A percentile compares a stretch with the other conserved stretches of the same genome.
phyloP scores from a whole-genome alignment of 2,113 vertebrate species.

The Spea bombifrons region DNA sequence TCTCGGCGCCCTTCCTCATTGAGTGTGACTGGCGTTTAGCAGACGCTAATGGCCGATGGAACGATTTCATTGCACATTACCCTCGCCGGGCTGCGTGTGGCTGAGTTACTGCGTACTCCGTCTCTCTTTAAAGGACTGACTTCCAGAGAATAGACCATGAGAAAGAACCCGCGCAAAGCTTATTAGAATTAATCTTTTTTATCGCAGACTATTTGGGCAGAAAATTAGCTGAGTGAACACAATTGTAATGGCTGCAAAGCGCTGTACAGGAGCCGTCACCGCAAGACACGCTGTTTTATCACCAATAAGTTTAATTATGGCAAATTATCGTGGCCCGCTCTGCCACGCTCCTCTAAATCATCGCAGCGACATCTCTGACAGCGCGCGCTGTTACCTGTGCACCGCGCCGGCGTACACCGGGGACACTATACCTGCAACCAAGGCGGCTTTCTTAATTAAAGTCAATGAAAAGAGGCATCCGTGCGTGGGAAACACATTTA shows the following conservation, averaged over 20 bases:
- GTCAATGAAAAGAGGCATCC: slow-evolving; percentile 29
- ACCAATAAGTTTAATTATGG: slow-evolving; percentile 36
- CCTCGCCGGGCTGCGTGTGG: not conserved
- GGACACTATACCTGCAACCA: slow-evolving; percentile 24
- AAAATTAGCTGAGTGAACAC: slow-evolving; percentile 14
- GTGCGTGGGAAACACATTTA: slow-evolving; percentile 34
- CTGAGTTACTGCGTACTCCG: not conserved
- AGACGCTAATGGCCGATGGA: not conserved
- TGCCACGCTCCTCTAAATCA: not conserved
- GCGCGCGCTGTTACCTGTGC: slow-evolving; percentile 9
- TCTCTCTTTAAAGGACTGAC: not conserved
- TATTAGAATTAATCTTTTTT: slow-evolving; percentile 29
- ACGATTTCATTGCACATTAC: not conserved
- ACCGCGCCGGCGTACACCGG: slow-evolving; percentile 1
- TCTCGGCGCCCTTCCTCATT: not conserved
- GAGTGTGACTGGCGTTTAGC: not conserved
- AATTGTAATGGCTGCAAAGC: slow-evolving; percentile 22
- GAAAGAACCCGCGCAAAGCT: not conserved
- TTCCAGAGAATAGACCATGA: slow-evolving; percentile 2
- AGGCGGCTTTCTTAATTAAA: slow-evolving; percentile 39
- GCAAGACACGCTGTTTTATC: slow-evolving; percentile 17
- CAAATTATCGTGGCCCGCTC: slow-evolving; percentile 22
- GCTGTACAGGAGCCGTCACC: not conserved
- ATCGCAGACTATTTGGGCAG: slow-evolving; percentile 36
- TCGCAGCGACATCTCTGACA: not conserved